Evolutionary conservation across 1,140 invertebrate genomes (phyloP).

Genomic region (Drosophila leontia): DNA sequence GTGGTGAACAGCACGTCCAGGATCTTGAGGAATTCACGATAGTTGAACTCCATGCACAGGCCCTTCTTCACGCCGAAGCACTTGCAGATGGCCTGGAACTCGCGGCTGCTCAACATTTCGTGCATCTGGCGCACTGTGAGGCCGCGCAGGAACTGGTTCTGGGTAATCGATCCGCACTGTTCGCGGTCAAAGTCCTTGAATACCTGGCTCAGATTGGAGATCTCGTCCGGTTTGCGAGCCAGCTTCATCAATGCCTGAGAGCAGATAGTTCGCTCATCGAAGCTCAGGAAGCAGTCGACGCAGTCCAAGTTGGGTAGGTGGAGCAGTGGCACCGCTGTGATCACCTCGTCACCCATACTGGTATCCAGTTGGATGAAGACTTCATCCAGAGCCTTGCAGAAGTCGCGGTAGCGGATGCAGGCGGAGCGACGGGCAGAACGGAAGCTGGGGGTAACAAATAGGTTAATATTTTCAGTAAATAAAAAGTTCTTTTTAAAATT

Average conservation of each 20-base stretch:
- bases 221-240: conserved; percentile 87
- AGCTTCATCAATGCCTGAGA: conserved; percentile 88
- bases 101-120: conserved; percentile 86
- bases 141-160: conserved; percentile 87
- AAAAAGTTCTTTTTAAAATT: neutral
- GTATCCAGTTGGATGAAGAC: conserved; percentile 89
- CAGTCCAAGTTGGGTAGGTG: conserved; percentile 88
- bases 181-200: conserved; percentile 88
- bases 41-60: conserved; percentile 77
- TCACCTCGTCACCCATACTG: conserved; percentile 85
- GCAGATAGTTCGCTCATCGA: conserved; percentile 87
- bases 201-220: conserved; percentile 86
- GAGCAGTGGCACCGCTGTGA: conserved; percentile 87
- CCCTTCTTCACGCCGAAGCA: conserved; percentile 88
- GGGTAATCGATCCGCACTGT: conserved; percentile 88
- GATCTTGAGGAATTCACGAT: conserved; percentile 79
- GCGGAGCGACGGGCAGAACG: conserved; percentile 86
- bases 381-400: conserved; percentile 88
- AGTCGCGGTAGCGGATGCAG: conserved; percentile 88
- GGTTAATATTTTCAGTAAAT: neutral
- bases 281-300: conserved; percentile 89
- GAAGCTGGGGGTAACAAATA: conserved; percentile 85
- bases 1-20: conserved; percentile 72
- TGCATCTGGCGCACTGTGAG: conserved; percentile 87
- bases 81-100: conserved; percentile 88